Evolutionary conservation across 92 coral and sea anemone species (phyloP).

Genomic region (Ricordea florida): DNA sequence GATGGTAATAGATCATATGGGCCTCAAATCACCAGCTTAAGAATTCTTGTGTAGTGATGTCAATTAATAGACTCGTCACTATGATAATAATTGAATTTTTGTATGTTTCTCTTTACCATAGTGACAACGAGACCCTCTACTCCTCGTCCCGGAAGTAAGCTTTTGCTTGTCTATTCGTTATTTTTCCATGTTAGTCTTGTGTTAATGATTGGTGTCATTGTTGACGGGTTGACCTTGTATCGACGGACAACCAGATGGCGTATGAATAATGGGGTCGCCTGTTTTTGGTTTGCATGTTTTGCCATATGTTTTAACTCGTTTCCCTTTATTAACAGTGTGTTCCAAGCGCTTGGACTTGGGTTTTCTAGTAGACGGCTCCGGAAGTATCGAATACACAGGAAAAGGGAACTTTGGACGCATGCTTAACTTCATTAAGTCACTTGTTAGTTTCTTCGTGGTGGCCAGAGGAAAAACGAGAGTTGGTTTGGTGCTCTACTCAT

Average conservation of each 20-base stretch:
- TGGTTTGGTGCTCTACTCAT: constrained; percentile 64
- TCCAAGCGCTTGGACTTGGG: constrained; percentile 58
- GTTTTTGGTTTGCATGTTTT: too few relatives aligned
- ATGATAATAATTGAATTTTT: background rate
- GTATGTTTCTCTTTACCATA: background rate
- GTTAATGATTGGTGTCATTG: too few relatives aligned
- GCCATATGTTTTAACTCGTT: background rate
- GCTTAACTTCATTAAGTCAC: constrained; percentile 47
- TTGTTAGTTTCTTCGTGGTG: constrained; percentile 66
- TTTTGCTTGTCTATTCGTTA: background rate
- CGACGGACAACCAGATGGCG: background rate
- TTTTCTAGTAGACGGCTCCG: constrained; percentile 79
- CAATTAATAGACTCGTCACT: too few relatives aligned
- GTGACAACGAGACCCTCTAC: background rate
- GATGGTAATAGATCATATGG: too few relatives aligned
- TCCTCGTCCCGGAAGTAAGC: constrained; percentile 26
- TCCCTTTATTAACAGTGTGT: constrained; percentile 36
- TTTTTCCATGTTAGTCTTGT: too few relatives aligned
- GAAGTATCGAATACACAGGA: constrained; percentile 74
- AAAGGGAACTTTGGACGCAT: constrained; percentile 76
- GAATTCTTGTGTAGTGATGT: too few relatives aligned
- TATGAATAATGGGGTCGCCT: too few relatives aligned
- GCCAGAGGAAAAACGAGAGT: constrained; percentile 65
- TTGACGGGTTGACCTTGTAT: too few relatives aligned
- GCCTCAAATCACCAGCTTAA: too few relatives aligned